Evolutionary conservation across 2,797 vertebrate genomes (phyloP), one percentile per base, ranked within the genome.

Genomic region (Rhadinocentrus ornatus): DNA sequence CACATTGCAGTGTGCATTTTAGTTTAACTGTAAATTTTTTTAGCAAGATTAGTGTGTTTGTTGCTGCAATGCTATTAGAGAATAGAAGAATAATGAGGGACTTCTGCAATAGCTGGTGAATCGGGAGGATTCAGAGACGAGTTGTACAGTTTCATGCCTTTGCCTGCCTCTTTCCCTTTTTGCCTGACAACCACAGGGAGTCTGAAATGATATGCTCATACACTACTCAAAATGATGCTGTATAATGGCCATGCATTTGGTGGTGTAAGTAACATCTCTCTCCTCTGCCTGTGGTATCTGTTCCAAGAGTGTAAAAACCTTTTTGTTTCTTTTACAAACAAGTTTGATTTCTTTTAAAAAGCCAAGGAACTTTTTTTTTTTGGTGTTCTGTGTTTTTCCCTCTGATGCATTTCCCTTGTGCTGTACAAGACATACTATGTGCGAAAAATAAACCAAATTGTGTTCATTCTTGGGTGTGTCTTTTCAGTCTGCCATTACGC

Each of bases 391-490:
- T 88, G 82, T 92, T 88, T 85, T 86, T 81, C 84, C 81, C 83
- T 80, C 87, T 88, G 85, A 92, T 78, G 84, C 77, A 65, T 92
- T 91, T 88, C 83, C 88, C 85, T 86, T 84, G 89, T 93, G 90
- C 90, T 94, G 93, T 94, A 93, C 72, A 91, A 89, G 77, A 92
- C 89, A 93, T 87, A 86, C 84, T 91, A 81, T 86, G 83, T 91
- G 91, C 92, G 86, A 86, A 83, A 89, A 94, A 92, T 93, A 91
- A 93, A 93, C 86, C 88, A 91, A 91, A 91, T 88, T 89, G 90
- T 93, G 92, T 84, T 93, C 88, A 92, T 91, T 90, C 90, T 93
- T 93, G 89, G 55, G 84, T 29, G 72, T 41, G 62, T 81, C 77
- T 75, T n/a, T 46, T 35, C 77, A 35, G 37, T 77, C 0, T 0